These are phyloP conservation scores for Coenobita brevimanus DNA, from an alignment of 1,140 invertebrate genomes.

Conservation along the genomic window DNA sequence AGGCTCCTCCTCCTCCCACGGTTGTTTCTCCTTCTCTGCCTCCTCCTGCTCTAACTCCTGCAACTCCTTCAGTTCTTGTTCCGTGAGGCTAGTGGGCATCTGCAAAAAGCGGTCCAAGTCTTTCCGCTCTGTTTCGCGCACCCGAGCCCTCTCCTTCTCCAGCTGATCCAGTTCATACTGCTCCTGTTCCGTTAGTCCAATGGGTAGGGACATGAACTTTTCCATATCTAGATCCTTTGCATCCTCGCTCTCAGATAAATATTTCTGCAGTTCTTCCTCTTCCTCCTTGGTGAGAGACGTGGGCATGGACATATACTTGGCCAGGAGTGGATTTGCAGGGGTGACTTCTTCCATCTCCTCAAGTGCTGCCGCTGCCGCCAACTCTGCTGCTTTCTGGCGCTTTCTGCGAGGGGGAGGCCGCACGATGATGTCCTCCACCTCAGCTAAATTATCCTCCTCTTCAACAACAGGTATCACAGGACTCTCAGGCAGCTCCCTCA, in stretches of 20 bases:
- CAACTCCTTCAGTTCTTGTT: conserved; percentile 40
- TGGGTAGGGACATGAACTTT: conserved; percentile 49
- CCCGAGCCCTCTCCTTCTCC: conserved; percentile 13
- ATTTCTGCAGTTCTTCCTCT: conserved; percentile 22
- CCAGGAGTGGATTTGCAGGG: conserved; percentile 11
- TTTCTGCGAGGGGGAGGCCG: conserved; percentile 28
- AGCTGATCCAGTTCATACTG: conserved; percentile 39
- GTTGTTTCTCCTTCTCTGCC: conserved; percentile 12
- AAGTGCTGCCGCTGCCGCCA: neutral
- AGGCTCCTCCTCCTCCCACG: conserved; percentile 11
- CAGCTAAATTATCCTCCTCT: conserved; percentile 2
- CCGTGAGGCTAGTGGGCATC: conserved; percentile 38
- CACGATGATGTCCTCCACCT: conserved; percentile 39
- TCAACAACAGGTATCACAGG: neutral
- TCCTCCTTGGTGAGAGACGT: conserved; percentile 22
- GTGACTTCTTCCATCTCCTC: neutral
- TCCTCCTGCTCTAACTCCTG: conserved; percentile 38
- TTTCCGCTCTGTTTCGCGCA: conserved; percentile 14
- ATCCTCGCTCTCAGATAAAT: conserved; percentile 23
- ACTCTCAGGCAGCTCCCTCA: neutral
- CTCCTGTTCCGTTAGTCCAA: conserved; percentile 43
- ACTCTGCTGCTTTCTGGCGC: neutral
- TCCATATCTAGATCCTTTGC: conserved; percentile 35
- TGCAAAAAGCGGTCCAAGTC: conserved; percentile 25
- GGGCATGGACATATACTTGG: conserved; percentile 43